Base-by-base conservation (phyloP, 1,140 invertebrate species). In the Atta cephalotes region DNA sequence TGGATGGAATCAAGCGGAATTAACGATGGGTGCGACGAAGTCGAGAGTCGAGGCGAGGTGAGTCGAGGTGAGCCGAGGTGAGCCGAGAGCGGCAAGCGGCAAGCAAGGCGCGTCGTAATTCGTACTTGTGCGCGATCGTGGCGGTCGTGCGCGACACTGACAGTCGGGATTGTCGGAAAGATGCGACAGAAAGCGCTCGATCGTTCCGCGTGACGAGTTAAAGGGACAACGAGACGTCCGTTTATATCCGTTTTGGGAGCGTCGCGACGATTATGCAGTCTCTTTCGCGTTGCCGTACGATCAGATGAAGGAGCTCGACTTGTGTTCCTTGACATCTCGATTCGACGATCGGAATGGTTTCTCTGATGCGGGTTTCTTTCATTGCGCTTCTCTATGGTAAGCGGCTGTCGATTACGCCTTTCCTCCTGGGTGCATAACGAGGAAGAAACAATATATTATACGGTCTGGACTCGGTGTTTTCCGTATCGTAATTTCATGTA, bases 371-470 rank as follows among this genome's bases (percentile, higher is more conserved):
- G 49, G 1, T 62, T 39, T 76, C 35, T 31, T 49, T 84, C 58
- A 25, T 63, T 14, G 56, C 56, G 3, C 53, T 84, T 76, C 56
- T 84, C 49, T 84, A 76, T 49, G 80, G 80, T 84, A 76, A 84
- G 80, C 25, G 56, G 16, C 21, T 28, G 53, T 28, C 6, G 6
- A 56, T 3, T 18, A 28, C 6, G 14, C 28, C n/a, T n/a, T 12
- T 10, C 21, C 14, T 18, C 25, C 0, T 25, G 14, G 7, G 3
- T 2, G 3, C 0, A 56, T 21, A 56, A 16, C 21, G 18, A 63
- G 7, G 56, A 58, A n/a, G 56, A 10, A 56, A n/a, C 2, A 25
- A 62, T 28, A 14, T 14, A 3, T 10, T 63, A 31, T 14, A n/a
- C 7, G 31, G 18, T 5, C n/a, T 49, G 14, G 10, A 25, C 6